Conservation (phyloP, 1,140 invertebrate species). For the Medauroidea extradentata region DNA sequence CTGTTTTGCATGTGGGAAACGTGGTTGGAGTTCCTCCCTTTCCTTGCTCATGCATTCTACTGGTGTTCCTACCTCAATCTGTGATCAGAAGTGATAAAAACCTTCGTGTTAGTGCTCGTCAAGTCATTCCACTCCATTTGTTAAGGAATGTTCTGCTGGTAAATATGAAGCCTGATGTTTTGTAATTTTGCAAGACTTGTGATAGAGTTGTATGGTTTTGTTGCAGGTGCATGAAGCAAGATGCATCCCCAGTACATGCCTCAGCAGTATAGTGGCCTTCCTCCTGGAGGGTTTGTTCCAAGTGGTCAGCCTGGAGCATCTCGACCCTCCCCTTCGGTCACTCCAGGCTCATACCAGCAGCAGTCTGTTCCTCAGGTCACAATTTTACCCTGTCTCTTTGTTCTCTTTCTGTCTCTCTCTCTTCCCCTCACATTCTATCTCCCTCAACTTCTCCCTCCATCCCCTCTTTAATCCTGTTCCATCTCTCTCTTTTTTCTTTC, state of each 20-base stretch:
- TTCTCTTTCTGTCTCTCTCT: no score
- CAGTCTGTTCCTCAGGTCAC: conserved; percentile 24
- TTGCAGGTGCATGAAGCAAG: conserved; percentile 17
- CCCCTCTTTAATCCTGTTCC: no score
- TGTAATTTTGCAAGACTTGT: not conserved
- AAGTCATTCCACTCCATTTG: not conserved
- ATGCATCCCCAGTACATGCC: conserved; percentile 37
- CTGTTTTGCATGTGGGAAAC: no score
- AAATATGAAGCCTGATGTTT: not conserved
- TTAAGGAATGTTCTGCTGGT: not conserved
- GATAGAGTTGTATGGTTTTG: not conserved
- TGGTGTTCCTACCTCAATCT: no score
- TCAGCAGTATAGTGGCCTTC: not conserved
- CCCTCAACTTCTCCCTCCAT: no score
- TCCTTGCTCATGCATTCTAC: no score
- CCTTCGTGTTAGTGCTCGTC: not conserved
- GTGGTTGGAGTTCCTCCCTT: no score
- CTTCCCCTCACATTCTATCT: no score
- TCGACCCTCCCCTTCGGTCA: conserved; percentile 1
- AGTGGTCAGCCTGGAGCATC: not conserved
- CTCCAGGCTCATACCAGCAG: conserved; percentile 3
- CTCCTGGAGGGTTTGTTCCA: not conserved
- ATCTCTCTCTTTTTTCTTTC: no score
- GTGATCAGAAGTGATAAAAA: no score
- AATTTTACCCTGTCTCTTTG: conserved; percentile 23